Evolutionary conservation across 2,797 vertebrate genomes (phyloP).

Genomic region (Lemur catta): DNA sequence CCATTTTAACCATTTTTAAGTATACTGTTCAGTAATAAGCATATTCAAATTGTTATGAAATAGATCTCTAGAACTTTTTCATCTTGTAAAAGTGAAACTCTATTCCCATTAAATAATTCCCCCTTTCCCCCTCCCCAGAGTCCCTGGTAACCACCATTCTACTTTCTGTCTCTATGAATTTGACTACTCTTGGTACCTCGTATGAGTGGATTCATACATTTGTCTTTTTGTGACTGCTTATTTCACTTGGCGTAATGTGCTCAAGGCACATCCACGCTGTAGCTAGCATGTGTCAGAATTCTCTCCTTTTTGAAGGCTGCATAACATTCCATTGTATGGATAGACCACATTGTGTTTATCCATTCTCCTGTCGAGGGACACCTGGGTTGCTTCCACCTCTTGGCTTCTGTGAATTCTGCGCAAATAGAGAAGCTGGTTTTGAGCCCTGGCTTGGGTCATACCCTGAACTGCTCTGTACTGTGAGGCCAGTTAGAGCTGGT

Average conservation of each 20-base stretch:
- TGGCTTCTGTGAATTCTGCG: background rate
- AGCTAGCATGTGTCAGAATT: background rate
- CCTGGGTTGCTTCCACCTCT: background rate
- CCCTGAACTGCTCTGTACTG: background rate
- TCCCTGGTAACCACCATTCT: background rate
- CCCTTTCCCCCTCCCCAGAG: background rate
- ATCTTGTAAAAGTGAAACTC: background rate
- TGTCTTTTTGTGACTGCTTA: background rate
- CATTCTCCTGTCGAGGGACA: rapidly evolving
- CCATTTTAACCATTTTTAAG: background rate
- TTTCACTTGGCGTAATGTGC: background rate
- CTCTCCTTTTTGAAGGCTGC: background rate
- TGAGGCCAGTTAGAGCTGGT: background rate
- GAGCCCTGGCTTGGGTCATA: background rate
- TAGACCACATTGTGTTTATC: background rate
- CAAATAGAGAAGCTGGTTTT: background rate
- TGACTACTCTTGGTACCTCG: background rate
- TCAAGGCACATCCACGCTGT: background rate
- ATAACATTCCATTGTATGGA: rapidly evolving
- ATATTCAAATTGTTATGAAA: background rate
- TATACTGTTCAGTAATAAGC: too few relatives aligned
- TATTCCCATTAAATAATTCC: background rate
- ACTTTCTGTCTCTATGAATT: background rate
- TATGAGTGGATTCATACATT: background rate
- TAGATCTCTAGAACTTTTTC: background rate